Base-by-base conservation (phyloP, 2,888 invertebrate species). In the Selenia dentaria region DNA sequence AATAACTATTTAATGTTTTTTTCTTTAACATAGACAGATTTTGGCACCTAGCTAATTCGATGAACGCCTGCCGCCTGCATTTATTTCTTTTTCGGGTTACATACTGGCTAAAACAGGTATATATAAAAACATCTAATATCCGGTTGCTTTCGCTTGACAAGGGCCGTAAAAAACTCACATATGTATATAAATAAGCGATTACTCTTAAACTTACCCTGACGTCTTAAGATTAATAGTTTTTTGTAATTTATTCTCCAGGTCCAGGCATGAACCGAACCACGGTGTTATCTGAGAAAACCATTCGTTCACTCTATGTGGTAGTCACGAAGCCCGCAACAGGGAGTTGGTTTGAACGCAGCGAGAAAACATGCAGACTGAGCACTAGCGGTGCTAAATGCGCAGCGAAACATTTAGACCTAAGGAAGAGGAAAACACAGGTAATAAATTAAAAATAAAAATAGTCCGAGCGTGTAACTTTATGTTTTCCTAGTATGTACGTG, bases 241-340 rank as follows among this genome's bases (percentile, higher is more conserved):
- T n/a, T n/a, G n/a, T n/a, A n/a, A n/a, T n/a, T n/a, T n/a, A 2
- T 37, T 10, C 42, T 48, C 6, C 41, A 87, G 87, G 87, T 65
- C 87, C 87, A n/a, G 87, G 87, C 1, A 86, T 88, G 87, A 79
- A 78, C 38, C 65, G 74, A 12, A 76, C 62, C 20, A 86, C 85
- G 2, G 62, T 61, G 0, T 55, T 88, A n/a, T 81, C 88, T 0
- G 67, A 74, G 4, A 50, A 70, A 29, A 86, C 84, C 0, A 74
- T 70, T 20, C 54, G 55, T 0, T 73, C 78, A 0, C 57, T 84
- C 0, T 62, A 68, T 0, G 79, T 82, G 2, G 63, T 85, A 6
- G 75, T 75, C 9, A 57, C 77, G 24, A 53, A 64, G 46, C 79
- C 22, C 1, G 0, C 84, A 0, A 56, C 69, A 0, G 31, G 57